These are phyloP conservation scores for Megamerina dolium DNA, from an alignment of 2,888 invertebrate species.

Conservation along the genomic window DNA sequence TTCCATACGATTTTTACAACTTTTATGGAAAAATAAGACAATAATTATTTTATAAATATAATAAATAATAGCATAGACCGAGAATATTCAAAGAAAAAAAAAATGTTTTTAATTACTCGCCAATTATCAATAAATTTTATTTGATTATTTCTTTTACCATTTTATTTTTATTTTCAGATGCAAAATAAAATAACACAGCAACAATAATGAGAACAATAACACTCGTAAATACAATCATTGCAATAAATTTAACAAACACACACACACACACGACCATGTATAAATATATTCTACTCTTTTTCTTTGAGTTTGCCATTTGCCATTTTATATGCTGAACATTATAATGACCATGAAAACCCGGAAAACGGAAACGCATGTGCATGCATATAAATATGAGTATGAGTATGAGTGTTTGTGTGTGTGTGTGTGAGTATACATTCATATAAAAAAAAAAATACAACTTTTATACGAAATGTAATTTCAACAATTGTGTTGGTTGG, in stretches of 20 bases:
- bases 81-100: no score
- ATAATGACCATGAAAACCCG: constrained; percentile 1
- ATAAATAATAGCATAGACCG: no score
- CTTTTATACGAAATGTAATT: no score
- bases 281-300: no score
- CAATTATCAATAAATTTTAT: constrained; percentile 7
- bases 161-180: background rate
- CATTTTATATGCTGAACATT: background rate
- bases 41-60: no score
- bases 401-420: no score
- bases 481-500: no score
- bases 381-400: background rate
- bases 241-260: constrained; percentile 3
- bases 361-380: background rate
- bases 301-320: background rate
- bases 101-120: constrained; percentile 4
- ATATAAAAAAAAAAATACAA: background rate
- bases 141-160: no score
- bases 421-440: no score
- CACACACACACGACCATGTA: no score
- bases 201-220: background rate
- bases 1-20: no score
- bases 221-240: background rate
- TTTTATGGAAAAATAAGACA: no score
- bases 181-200: background rate